Evolutionary conservation across 1,140 invertebrate genomes (phyloP).

Genomic region (Leptopilina clavipes): DNA sequence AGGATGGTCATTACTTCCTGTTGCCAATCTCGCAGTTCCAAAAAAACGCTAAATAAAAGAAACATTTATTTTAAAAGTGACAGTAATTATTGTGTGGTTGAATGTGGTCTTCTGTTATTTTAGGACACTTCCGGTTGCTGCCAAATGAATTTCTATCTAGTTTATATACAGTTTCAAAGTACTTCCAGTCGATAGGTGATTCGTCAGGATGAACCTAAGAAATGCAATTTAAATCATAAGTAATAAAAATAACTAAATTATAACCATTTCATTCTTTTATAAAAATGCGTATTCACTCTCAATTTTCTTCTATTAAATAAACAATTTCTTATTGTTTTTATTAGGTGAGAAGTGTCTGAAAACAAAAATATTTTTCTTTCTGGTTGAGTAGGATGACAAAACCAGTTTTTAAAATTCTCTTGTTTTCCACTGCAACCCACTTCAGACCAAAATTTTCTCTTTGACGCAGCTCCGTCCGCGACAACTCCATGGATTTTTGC

Average conservation of each 20-base stretch:
- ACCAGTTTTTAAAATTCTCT: constrained; percentile 37
- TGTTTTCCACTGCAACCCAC: constrained; percentile 31
- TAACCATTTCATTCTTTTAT: too few relatives aligned
- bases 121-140: neutral
- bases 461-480: constrained; percentile 39
- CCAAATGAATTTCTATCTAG: neutral
- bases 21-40: too few relatives aligned
- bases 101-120: neutral
- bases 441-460: constrained; percentile 31
- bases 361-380: constrained; percentile 43
- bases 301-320: too few relatives aligned
- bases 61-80: too few relatives aligned
- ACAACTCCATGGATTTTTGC: constrained; percentile 45
- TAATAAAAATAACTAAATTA: too few relatives aligned
- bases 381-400: constrained; percentile 43
- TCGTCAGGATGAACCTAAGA: too few relatives aligned
- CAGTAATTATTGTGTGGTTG: neutral
- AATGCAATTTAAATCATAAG: too few relatives aligned
- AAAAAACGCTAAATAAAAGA: too few relatives aligned
- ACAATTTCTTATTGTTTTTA: constrained; percentile 45
- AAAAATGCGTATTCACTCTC: too few relatives aligned
- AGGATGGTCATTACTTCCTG: too few relatives aligned
- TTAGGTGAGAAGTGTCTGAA: constrained; percentile 45
- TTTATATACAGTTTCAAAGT: neutral
- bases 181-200: too few relatives aligned